Conservation (phyloP, 2,113 vertebrate genomes). For the Elephas maximus region DNA sequence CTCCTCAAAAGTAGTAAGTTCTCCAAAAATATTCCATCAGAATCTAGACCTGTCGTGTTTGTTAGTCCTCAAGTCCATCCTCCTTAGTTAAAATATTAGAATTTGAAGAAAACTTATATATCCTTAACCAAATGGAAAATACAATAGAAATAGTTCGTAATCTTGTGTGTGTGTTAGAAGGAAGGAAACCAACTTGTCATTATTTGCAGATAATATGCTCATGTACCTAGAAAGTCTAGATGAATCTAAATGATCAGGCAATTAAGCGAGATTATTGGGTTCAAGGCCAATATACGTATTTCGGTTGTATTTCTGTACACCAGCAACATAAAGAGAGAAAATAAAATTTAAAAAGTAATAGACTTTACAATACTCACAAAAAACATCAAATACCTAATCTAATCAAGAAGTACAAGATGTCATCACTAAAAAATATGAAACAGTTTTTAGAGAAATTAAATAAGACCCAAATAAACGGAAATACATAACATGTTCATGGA, state of each 20-base stretch:
- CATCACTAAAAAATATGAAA: background rate
- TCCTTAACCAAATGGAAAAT: background rate
- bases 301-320: background rate
- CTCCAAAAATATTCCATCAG: background rate
- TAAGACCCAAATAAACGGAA: background rate
- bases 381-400: background rate
- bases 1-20: slow-evolving; percentile 1
- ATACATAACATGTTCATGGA: background rate
- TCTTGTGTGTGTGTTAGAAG: background rate
- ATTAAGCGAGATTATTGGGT: background rate
- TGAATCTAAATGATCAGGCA: background rate
- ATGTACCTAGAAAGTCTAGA: background rate
- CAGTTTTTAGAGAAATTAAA: background rate
- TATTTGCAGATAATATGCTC: background rate
- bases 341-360: background rate
- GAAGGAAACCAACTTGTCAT: background rate
- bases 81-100: slow-evolving; percentile 24
- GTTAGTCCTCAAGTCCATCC: background rate
- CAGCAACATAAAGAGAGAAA: background rate
- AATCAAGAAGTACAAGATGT: background rate
- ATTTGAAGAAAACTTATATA: background rate
- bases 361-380: background rate
- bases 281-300: background rate
- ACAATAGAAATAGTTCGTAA: background rate
- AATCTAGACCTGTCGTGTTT: background rate